A percentile compares a stretch with the other conserved stretches of the same genome.
Conservation (phyloP, 1,140 invertebrate genomes). For the Neodiprion lecontei region DNA sequence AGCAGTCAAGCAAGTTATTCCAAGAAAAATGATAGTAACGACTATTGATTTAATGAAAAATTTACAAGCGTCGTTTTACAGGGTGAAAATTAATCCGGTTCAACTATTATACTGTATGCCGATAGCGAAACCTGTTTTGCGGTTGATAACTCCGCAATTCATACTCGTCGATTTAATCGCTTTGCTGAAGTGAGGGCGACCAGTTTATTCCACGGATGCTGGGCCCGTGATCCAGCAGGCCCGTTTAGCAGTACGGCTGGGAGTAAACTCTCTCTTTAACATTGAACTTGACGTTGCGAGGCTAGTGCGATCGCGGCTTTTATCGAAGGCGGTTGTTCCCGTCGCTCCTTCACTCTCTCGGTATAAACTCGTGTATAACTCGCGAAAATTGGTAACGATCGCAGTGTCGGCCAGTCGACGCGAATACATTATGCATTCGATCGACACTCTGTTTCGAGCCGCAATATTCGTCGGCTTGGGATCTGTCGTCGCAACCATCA, state of each 20-base stretch:
- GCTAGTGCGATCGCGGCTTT: slow-evolving; percentile 53
- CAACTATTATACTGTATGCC: too few species aligned
- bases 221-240: neutral
- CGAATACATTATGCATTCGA: slow-evolving; percentile 9
- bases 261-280: slow-evolving; percentile 54
- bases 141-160: neutral
- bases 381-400: neutral
- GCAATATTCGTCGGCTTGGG: slow-evolving; percentile 59
- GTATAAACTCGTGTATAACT: neutral
- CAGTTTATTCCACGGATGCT: neutral
- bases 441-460: slow-evolving; percentile 53
- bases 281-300: slow-evolving; percentile 53
- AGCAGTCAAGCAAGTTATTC: too few species aligned
- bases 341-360: slow-evolving; percentile 22
- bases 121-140: too few species aligned
- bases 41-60: too few species aligned
- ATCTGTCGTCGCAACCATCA: slow-evolving; percentile 69
- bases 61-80: too few species aligned
- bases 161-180: neutral
- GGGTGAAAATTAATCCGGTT: too few species aligned
- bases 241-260: neutral
- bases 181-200: neutral
- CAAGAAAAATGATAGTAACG: too few species aligned
- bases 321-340: slow-evolving; percentile 43
- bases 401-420: slow-evolving; percentile 1